Conservation (phyloP, 1,140 invertebrate genomes). For the Saccostrea cuccullata region DNA sequence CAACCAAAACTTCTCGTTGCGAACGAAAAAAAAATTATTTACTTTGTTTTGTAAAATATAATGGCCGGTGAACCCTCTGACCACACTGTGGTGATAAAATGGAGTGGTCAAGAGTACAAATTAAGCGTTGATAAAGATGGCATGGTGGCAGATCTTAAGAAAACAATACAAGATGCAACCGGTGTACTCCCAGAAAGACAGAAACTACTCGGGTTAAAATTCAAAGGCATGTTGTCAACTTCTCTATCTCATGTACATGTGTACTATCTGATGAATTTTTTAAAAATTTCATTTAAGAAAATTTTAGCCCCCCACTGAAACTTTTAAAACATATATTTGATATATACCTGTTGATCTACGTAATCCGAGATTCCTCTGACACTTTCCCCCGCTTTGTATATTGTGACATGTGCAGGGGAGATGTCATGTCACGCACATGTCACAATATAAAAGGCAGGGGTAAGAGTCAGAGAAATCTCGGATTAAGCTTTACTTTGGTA, state of each 20-base stretch:
- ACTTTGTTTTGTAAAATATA: background rate
- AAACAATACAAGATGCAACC: conserved; percentile 88
- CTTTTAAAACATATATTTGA: too few relatives aligned
- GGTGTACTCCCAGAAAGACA: conserved; percentile 93
- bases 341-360: too few relatives aligned
- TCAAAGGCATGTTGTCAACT: conserved; percentile 84
- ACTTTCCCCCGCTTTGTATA: too few relatives aligned
- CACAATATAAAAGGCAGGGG: too few relatives aligned
- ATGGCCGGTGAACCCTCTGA: conserved; percentile 50
- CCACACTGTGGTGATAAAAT: conserved; percentile 84
- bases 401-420: too few relatives aligned
- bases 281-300: too few relatives aligned
- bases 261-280: too few relatives aligned
- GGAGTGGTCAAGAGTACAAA: conserved; percentile 92
- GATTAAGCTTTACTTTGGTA: too few relatives aligned
- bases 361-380: too few relatives aligned
- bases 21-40: background rate
- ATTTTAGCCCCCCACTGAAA: too few relatives aligned
- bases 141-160: conserved; percentile 82
- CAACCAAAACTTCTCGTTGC: background rate
- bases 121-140: conserved; percentile 82
- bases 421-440: too few relatives aligned
- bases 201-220: conserved; percentile 94
- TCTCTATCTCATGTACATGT: background rate
- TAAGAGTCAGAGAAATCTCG: too few relatives aligned